Evolutionary conservation across 2,888 invertebrate genomes (phyloP).

Genomic region (Helobdella robusta): DNA sequence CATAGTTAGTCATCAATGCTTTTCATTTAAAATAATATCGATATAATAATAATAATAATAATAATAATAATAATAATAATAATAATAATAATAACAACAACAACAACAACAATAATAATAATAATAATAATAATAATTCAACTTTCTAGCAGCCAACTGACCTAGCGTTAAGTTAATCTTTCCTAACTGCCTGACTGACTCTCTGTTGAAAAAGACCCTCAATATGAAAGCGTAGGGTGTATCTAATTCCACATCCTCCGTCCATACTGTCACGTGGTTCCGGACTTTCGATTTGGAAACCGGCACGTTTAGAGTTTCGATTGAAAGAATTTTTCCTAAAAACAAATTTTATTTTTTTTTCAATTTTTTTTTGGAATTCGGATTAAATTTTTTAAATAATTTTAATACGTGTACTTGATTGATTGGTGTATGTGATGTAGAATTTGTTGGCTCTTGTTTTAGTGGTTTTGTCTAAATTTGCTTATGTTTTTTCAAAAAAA

Average conservation of each 20-base stretch:
- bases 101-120: not conserved
- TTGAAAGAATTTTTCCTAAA: slow-evolving; percentile 27
- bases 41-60: too few species aligned
- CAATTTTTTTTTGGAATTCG: too few species aligned
- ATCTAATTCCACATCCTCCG: slow-evolving; percentile 31
- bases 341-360: too few species aligned
- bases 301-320: slow-evolving; percentile 29
- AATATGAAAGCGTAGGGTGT: slow-evolving; percentile 32
- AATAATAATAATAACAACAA: not conserved
- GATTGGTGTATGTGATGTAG: too few species aligned
- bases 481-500: too few species aligned
- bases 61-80: not conserved
- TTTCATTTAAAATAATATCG: too few species aligned
- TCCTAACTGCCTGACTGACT: slow-evolving; percentile 2
- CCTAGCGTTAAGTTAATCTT: slow-evolving; percentile 17
- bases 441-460: too few species aligned
- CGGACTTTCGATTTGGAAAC: slow-evolving; percentile 28
- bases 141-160: slow-evolving; percentile 2
- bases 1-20: too few species aligned
- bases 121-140: too few species aligned
- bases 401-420: too few species aligned
- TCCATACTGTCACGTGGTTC: slow-evolving; percentile 30
- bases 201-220: slow-evolving; percentile 31
- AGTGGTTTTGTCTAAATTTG: too few species aligned
- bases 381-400: too few species aligned